phyloP scores from a whole-genome alignment of 2,888 invertebrate genomes.

The Drosophila neoperkinsi region DNA sequence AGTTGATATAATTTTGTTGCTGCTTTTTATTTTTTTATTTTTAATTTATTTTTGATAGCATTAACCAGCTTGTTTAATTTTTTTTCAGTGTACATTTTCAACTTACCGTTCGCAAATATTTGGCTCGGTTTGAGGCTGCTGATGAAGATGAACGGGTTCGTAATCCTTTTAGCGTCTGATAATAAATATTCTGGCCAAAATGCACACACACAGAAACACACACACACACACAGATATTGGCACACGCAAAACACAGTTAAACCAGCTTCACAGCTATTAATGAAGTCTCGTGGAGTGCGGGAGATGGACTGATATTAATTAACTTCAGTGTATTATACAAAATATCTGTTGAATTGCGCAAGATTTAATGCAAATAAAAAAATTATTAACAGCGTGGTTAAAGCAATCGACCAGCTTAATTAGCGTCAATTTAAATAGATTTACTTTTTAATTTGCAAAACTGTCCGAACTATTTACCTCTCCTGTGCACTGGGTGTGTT shows the following conservation, averaged over 20 bases:
- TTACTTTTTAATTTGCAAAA: constrained; percentile 5
- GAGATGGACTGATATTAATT: constrained; percentile 42
- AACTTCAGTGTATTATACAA: constrained; percentile 28
- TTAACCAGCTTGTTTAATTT: neutral
- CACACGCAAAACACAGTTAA: constrained; percentile 9
- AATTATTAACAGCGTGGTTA: constrained; percentile 39
- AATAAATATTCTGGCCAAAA: constrained; percentile 68
- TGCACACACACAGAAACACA: constrained; percentile 9
- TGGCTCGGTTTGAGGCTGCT: constrained; percentile 45
- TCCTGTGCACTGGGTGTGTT: neutral
- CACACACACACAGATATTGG: neutral
- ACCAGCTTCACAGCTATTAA: constrained; percentile 43
- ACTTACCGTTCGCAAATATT: constrained; percentile 74
- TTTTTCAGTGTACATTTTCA: constrained; percentile 16
- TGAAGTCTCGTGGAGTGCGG: constrained; percentile 47
- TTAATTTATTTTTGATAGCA: neutral
- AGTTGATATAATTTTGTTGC: neutral
- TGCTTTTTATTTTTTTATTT: neutral
- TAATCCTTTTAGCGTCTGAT: constrained; percentile 78
- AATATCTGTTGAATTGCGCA: constrained; percentile 45
- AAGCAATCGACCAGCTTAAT: constrained; percentile 61
- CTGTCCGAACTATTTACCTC: neutral
- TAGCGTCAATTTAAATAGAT: constrained; percentile 40
- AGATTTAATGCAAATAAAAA: constrained; percentile 45
- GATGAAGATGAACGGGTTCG: constrained; percentile 75